These are phyloP conservation scores for Petrolisthes cinctipes DNA, from an alignment of 2,888 invertebrate genomes.

Conservation along the genomic window DNA sequence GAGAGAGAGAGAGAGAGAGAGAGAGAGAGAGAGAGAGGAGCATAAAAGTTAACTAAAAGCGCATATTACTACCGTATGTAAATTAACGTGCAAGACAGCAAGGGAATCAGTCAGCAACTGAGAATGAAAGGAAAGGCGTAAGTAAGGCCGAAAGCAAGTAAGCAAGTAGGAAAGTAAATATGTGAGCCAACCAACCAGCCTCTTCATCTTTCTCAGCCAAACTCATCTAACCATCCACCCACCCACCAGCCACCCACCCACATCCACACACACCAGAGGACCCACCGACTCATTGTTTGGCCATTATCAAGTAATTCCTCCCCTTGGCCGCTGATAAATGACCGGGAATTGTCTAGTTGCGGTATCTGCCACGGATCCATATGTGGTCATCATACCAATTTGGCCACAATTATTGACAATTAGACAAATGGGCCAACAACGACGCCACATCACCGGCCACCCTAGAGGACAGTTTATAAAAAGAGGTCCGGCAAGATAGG, in stretches of 20 bases:
- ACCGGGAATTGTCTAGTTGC: constrained; percentile 55
- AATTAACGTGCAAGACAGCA: background rate
- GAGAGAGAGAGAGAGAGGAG: constrained; percentile 1
- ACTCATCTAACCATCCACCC: background rate
- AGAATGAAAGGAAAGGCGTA: background rate
- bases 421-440: constrained; percentile 47
- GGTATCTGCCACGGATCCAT: constrained; percentile 56
- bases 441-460: background rate
- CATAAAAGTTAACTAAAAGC: background rate
- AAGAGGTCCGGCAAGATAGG: no score
- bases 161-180: background rate
- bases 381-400: constrained; percentile 58
- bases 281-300: constrained; percentile 47
- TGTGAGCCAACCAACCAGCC: background rate
- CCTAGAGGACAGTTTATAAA: no score
- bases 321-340: constrained; percentile 47
- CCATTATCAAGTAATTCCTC: constrained; percentile 49
- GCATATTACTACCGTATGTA: background rate
- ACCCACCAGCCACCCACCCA: no score
- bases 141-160: background rate
- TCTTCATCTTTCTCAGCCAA: no score
- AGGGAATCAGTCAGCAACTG: background rate
- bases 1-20: constrained; percentile 22
- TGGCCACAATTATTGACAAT: constrained; percentile 58
- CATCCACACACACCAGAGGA: no score